Evolutionary conservation across 2,113 vertebrate species (phyloP), one percentile per base, ranked within the genome.

Genomic region (Tichodroma muraria): DNA sequence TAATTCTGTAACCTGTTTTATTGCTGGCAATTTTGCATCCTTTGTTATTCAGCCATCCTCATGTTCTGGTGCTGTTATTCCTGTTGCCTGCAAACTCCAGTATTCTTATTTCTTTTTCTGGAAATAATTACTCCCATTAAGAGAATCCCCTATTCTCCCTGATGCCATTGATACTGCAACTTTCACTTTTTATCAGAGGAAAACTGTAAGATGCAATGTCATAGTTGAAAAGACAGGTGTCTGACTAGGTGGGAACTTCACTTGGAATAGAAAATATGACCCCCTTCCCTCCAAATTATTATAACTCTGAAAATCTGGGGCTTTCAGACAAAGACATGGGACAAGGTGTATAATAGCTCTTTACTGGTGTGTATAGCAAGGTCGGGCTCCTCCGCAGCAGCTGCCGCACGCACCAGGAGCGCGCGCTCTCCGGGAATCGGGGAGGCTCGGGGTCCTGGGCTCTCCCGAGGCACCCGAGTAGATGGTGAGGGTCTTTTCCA

Each of bases 361-460:
- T 60, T 4, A 28, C 6, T 22, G 15, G 24, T 28, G 2, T 38
- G 35, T 40, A 1, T 49, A 19, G 21, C 57, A 42, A 28, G 22
- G 57, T 22, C 1, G 6, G 64, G 44, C 44, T 24, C 30, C 8
- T 15, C 30, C 15, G 17, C 42, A 42, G 42, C 42, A 42, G 42
- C 42, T 42, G 44, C 44, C 19, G 44, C 44, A 18, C 44, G 7
- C 42, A 19, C 44, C 44, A 19, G 44, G 17, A 44, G 44, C 17
- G 9, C 44, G 7, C 9, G 6, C 1, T 19, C 47, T 27, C 23
- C 0, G 8, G 8, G 15, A 23, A 18, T 1, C 37, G 47, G 11
- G 53, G 23, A 53, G 19, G 23, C 11, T 45, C 44, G 9, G 44
- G 44, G 44, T 19, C 44, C 37, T 3, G 9, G 23, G 5, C 13